phyloP scores from a whole-genome alignment of 2,113 vertebrate species.

The Athene noctua region DNA sequence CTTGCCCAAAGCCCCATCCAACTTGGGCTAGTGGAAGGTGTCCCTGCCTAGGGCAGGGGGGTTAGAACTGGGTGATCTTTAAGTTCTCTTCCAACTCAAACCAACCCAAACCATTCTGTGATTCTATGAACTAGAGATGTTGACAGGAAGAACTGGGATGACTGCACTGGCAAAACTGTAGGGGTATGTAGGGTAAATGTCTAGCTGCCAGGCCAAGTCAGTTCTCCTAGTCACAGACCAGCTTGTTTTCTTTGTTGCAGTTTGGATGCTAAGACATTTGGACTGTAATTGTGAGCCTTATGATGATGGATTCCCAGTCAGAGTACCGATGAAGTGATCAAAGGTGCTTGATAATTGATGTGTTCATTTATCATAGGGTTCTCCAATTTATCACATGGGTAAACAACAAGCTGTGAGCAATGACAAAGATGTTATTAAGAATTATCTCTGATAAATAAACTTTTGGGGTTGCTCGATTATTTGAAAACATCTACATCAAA shows the following conservation, averaged over 20 bases:
- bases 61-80: too few relatives aligned
- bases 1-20: not conserved
- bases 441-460: not conserved
- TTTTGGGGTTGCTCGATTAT: not conserved
- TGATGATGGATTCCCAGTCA: not conserved
- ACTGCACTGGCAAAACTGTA: not conserved
- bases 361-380: not conserved
- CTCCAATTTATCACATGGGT: not conserved
- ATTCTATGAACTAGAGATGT: not conserved
- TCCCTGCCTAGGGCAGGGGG: too few relatives aligned
- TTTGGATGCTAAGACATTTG: not conserved
- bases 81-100: too few relatives aligned
- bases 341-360: not conserved
- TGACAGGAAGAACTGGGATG: not conserved
- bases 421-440: slow-evolving; percentile 5
- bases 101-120: too few relatives aligned
- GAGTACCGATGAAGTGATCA: not conserved
- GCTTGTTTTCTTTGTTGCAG: not conserved
- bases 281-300: not conserved
- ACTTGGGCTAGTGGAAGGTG: too few relatives aligned
- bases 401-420: slow-evolving; percentile 4
- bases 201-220: not conserved
- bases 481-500: not conserved
- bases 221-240: not conserved
- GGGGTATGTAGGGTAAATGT: not conserved